phyloP scores from a whole-genome alignment of 2,888 invertebrate species.

The Lottia scabra region DNA sequence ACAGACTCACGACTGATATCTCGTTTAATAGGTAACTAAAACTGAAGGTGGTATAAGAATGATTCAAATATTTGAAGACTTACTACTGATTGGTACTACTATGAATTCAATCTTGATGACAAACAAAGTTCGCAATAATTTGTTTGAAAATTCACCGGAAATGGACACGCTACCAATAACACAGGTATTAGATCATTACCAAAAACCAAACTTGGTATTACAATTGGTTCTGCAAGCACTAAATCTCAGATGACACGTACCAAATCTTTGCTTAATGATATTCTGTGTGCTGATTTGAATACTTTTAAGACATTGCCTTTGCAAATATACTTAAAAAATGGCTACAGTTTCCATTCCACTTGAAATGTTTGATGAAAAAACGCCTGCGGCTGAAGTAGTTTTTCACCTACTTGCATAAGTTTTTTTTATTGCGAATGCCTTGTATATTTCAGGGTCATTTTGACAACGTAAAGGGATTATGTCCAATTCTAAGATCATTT shows the following conservation, averaged over 20 bases:
- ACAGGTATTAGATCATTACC: constrained; percentile 42
- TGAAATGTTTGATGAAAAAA: too few relatives aligned
- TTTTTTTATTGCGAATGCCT: not conserved
- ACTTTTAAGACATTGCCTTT: too few relatives aligned
- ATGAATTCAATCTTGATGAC: constrained; percentile 62
- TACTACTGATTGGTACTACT: constrained; percentile 60
- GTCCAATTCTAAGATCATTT: constrained; percentile 32
- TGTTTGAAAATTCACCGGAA: constrained; percentile 43
- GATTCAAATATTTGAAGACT: constrained; percentile 42
- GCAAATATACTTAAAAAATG: too few relatives aligned
- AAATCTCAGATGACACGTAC: too few relatives aligned
- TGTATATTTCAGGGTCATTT: constrained; percentile 57
- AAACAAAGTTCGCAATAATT: constrained; percentile 32
- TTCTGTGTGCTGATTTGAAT: too few relatives aligned
- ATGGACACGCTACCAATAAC: constrained; percentile 52
- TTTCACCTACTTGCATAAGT: too few relatives aligned
- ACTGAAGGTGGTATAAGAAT: constrained; percentile 61
- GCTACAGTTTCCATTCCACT: too few relatives aligned
- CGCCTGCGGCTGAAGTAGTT: too few relatives aligned
- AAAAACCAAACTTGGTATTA: too few relatives aligned
- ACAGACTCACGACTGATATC: not conserved
- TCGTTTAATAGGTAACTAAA: constrained; percentile 48
- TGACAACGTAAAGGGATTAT: constrained; percentile 53
- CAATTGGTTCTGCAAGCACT: too few relatives aligned
- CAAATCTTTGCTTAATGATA: too few relatives aligned